phyloP scores from a whole-genome alignment of 2,888 invertebrate genomes.

The Serrognathus titanus region DNA sequence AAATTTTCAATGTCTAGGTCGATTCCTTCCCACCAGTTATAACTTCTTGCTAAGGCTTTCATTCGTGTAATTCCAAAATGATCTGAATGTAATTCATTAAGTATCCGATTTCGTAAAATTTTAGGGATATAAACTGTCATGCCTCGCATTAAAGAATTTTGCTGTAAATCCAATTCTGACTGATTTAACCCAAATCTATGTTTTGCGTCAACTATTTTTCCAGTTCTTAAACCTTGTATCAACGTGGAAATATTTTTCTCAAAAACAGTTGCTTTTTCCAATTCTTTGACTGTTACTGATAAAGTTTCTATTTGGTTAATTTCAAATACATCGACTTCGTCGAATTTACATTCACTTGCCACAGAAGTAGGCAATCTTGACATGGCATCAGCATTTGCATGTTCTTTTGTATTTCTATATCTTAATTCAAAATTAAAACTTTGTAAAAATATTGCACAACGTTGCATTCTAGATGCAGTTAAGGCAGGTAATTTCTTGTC shows the following conservation, averaged over 20 bases:
- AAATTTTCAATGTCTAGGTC: too few species aligned
- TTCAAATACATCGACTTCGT: slow-evolving; percentile 6
- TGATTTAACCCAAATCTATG: slow-evolving; percentile 3
- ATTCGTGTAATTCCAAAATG: too few species aligned
- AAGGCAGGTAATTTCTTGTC: slow-evolving; percentile 8
- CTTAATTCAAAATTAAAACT: slow-evolving; percentile 8
- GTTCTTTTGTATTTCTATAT: slow-evolving; percentile 9
- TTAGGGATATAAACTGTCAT: too few species aligned
- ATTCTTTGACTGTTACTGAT: slow-evolving; percentile 1
- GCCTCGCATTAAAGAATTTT: too few species aligned
- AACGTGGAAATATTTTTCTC: background rate
- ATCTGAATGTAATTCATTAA: too few species aligned
- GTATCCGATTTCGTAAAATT: too few species aligned
- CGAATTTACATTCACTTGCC: background rate
- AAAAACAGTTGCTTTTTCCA: background rate
- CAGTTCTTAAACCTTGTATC: background rate
- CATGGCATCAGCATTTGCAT: slow-evolving; percentile 9
- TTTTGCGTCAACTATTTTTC: background rate
- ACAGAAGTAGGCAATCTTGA: too few species aligned
- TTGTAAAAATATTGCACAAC: slow-evolving; percentile 12
- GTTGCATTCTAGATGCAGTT: slow-evolving; percentile 14
- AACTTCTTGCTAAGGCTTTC: too few species aligned
- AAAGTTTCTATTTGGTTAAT: slow-evolving; percentile 2
- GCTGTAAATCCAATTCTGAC: slow-evolving; percentile 3
- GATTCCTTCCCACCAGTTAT: too few species aligned